Conservation (phyloP, 2,113 vertebrate species). For the Vireo altiloquus region DNA sequence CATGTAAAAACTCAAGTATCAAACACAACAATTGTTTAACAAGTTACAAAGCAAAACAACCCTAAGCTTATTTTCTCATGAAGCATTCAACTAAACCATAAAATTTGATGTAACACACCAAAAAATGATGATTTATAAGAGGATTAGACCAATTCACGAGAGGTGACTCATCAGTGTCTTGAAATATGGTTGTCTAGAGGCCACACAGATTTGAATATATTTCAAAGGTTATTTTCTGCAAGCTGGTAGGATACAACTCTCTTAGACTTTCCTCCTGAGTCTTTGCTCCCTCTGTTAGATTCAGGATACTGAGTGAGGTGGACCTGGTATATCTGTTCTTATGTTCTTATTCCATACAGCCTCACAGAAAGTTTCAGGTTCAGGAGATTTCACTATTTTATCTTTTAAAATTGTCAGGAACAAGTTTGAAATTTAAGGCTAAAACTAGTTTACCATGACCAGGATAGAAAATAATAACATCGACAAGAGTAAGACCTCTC, state of each 20-base stretch:
- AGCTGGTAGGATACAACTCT: neutral
- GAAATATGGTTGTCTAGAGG: neutral
- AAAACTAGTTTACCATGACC: neutral
- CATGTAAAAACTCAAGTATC: neutral
- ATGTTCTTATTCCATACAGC: neutral
- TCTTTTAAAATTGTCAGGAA: neutral
- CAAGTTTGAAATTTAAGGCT: neutral
- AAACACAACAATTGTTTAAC: neutral
- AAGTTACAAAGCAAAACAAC: neutral
- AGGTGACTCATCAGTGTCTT: neutral
- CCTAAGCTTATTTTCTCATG: neutral
- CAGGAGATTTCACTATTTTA: neutral
- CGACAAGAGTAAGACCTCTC: neutral
- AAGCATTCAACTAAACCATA: neutral
- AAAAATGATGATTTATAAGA: neutral
- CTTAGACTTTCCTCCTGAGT: neutral
- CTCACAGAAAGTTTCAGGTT: neutral
- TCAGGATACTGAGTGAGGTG: neutral
- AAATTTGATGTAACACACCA: neutral
- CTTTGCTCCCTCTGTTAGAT: neutral
- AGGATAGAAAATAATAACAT: neutral
- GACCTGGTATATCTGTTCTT: neutral
- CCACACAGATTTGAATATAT: neutral
- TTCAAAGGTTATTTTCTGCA: neutral
- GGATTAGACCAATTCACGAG: neutral